phyloP scores from a whole-genome alignment of 2,113 vertebrate genomes.

The Litocranius walleri region DNA sequence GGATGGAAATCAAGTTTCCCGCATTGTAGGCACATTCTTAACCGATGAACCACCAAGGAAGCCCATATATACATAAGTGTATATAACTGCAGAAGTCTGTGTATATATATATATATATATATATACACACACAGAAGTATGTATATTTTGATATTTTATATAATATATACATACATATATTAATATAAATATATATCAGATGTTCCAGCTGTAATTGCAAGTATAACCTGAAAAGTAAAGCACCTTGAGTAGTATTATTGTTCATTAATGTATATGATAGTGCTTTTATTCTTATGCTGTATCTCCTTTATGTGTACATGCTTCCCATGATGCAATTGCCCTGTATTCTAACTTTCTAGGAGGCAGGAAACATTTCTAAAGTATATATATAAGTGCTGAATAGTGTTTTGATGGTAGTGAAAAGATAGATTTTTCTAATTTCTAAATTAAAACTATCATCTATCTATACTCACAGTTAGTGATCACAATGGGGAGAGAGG shows the following conservation, averaged over 20 bases:
- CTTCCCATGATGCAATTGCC: neutral
- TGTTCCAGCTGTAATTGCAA: neutral
- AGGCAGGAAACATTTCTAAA: neutral
- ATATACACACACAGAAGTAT: neutral
- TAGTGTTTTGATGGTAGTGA: neutral
- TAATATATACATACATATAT: neutral
- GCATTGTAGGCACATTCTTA: neutral
- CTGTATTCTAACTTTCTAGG: neutral
- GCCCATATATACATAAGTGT: neutral
- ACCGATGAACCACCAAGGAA: neutral
- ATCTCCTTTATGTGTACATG: neutral
- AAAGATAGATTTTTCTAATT: neutral
- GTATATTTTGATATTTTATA: neutral
- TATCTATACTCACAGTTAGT: neutral
- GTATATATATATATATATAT: no score
- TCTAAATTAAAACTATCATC: neutral
- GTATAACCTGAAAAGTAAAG: neutral
- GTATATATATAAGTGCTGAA: neutral
- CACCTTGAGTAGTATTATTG: neutral
- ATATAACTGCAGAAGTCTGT: neutral
- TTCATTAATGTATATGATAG: neutral
- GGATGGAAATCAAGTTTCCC: neutral
- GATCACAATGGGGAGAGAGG: neutral
- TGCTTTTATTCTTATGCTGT: neutral
- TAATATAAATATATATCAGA: neutral